Evolutionary conservation across 2,888 invertebrate species (phyloP).

Genomic region (Zeuzera pyrina): DNA sequence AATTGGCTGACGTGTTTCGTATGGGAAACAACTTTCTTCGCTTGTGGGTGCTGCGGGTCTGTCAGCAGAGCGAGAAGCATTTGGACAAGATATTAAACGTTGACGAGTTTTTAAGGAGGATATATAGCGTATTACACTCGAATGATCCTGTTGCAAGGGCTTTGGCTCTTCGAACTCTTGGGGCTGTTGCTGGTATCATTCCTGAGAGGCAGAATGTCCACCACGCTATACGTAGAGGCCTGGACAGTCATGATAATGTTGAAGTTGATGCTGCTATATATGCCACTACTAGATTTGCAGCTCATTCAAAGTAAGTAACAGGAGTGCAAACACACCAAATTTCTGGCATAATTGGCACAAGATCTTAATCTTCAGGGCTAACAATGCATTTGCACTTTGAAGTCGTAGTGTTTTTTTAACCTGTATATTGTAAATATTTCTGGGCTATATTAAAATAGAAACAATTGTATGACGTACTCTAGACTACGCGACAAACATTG

Average conservation of each 20-base stretch:
- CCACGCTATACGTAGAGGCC: constrained; percentile 90
- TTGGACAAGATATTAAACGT: constrained; percentile 96
- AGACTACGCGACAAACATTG: too few species aligned
- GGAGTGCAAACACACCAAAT: too few species aligned
- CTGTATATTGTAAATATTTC: too few species aligned
- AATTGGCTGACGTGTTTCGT: constrained; percentile 95
- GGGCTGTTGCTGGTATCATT: constrained; percentile 93
- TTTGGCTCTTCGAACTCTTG: constrained; percentile 89
- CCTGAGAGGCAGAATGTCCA: constrained; percentile 96
- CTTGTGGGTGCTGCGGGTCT: constrained; percentile 92
- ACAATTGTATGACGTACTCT: too few species aligned
- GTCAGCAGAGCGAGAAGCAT: constrained; percentile 96
- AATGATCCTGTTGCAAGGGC: constrained; percentile 98
- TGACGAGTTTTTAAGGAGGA: constrained; percentile 88
- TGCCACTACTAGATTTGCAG: constrained; percentile 95
- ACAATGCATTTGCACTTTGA: too few species aligned
- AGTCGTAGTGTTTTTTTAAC: too few species aligned
- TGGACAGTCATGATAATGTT: constrained; percentile 95
- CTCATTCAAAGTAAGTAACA: constrained; percentile 89
- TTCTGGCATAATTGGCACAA: too few species aligned
- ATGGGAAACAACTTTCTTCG: constrained; percentile 91
- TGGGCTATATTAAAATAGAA: too few species aligned
- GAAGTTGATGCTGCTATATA: constrained; percentile 97
- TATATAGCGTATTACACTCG: constrained; percentile 95
- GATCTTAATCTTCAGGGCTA: too few species aligned